phyloP scores from a whole-genome alignment of 2,797 vertebrate genomes.

The Alectoris magna region DNA sequence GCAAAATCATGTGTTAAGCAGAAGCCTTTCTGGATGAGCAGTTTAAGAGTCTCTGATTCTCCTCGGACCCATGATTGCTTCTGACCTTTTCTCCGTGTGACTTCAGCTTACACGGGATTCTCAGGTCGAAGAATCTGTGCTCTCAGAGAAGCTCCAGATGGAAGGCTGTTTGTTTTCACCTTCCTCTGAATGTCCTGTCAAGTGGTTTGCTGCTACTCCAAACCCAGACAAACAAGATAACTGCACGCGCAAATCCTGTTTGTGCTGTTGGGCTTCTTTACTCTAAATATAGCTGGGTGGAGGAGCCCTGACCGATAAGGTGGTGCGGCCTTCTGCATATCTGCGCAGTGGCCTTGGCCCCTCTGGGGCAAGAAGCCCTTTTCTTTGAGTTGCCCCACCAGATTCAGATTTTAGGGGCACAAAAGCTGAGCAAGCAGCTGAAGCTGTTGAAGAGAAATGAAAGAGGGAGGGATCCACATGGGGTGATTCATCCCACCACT shows the following conservation, averaged over 20 bases:
- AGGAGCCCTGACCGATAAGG: neutral
- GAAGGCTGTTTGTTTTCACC: slow-evolving; percentile 56
- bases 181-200: slow-evolving; percentile 45
- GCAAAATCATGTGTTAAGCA: slow-evolving; percentile 9
- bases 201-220: slow-evolving; percentile 21
- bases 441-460: fast-evolving
- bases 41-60: neutral
- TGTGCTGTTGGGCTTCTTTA: slow-evolving; percentile 25
- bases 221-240: slow-evolving; percentile 51
- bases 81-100: slow-evolving; percentile 29
- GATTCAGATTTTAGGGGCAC: neutral
- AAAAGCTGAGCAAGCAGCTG: neutral
- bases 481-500: neutral
- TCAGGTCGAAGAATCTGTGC: neutral
- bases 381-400: neutral
- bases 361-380: neutral
- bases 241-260: neutral
- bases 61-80: neutral
- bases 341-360: neutral
- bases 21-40: neutral
- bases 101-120: neutral
- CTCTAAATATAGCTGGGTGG: slow-evolving; percentile 8
- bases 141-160: slow-evolving; percentile 14
- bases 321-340: neutral
- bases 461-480: neutral